Evolutionary conservation across 1,140 invertebrate species (phyloP).

Genomic region (Dysdera silvatica): DNA sequence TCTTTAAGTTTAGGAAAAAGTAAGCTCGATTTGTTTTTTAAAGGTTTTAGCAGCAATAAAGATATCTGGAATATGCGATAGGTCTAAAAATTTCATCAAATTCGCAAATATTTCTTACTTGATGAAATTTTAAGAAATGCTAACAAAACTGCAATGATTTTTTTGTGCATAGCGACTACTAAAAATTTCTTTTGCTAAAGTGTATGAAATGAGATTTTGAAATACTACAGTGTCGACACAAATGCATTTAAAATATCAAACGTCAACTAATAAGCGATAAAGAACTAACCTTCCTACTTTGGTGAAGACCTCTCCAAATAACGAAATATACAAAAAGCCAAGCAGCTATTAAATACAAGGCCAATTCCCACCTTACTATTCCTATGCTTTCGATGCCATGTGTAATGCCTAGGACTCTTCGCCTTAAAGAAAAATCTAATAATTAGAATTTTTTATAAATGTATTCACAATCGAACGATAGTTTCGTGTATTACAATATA

Average conservation of each 20-base stretch:
- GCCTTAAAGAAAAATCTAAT: constrained; percentile 34
- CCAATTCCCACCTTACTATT: constrained; percentile 42
- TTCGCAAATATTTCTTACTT: too few relatives aligned
- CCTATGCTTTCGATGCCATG: constrained; percentile 44
- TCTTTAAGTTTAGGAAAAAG: too few relatives aligned
- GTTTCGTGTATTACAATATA: neutral
- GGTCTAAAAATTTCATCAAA: too few relatives aligned
- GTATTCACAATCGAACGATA: neutral
- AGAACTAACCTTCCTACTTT: constrained; percentile 44
- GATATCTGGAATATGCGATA: too few relatives aligned
- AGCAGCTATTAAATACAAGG: constrained; percentile 41
- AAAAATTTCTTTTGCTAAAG: too few relatives aligned
- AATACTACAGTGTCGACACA: neutral
- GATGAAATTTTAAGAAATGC: too few relatives aligned
- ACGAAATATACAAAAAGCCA: constrained; percentile 47
- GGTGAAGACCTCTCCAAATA: constrained; percentile 47
- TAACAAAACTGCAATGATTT: too few relatives aligned
- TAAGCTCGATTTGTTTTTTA: too few relatives aligned
- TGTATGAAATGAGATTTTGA: neutral
- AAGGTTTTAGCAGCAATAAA: too few relatives aligned
- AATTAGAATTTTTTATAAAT: neutral
- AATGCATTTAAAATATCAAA: too few relatives aligned
- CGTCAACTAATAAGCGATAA: neutral
- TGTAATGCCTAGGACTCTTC: constrained; percentile 44
- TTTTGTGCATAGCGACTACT: too few relatives aligned